These are phyloP conservation scores for Diadumene lineata DNA, from an alignment of 92 coral and sea anemone genomes.

Conservation along the genomic window DNA sequence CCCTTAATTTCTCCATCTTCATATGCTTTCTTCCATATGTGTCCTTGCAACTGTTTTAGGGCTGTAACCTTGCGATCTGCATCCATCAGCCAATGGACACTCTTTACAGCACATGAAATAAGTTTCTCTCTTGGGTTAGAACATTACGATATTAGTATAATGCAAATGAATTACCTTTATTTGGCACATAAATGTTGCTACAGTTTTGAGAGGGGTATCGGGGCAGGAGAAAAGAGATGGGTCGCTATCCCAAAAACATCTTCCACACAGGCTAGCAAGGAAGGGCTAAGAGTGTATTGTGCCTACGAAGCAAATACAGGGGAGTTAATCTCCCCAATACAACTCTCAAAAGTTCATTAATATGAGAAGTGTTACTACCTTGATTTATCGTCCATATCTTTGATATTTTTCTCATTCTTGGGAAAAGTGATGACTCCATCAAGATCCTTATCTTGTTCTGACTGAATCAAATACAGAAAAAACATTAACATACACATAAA, in stretches of 20 bases:
- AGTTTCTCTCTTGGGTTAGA: not conserved
- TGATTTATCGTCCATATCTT: constrained; percentile 20
- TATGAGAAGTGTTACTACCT: too few relatives aligned
- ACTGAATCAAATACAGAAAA: constrained; percentile 38
- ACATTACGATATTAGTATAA: not conserved
- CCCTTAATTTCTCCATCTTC: constrained; percentile 65
- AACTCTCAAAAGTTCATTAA: too few relatives aligned
- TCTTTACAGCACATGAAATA: constrained; percentile 42
- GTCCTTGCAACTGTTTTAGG: constrained; percentile 78
- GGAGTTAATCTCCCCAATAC: too few relatives aligned
- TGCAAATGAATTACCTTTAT: too few relatives aligned
- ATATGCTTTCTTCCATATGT: constrained; percentile 74
- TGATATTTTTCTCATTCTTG: constrained; percentile 25
- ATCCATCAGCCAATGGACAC: constrained; percentile 73
- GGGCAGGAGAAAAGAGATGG: too few relatives aligned
- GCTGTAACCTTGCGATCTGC: constrained; percentile 70
- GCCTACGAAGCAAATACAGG: too few relatives aligned
- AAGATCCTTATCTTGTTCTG: constrained; percentile 49
- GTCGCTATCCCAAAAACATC: too few relatives aligned
- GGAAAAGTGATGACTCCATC: constrained; percentile 61
- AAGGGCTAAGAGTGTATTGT: too few relatives aligned
- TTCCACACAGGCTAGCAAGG: too few relatives aligned
- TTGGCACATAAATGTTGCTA: too few relatives aligned
- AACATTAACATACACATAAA: too few relatives aligned
- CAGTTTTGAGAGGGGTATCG: too few relatives aligned